A percentile compares a stretch with the other conserved stretches of the same genome.
phyloP scores from a whole-genome alignment of 2,888 invertebrate species.

The Dryomyza anilis region DNA sequence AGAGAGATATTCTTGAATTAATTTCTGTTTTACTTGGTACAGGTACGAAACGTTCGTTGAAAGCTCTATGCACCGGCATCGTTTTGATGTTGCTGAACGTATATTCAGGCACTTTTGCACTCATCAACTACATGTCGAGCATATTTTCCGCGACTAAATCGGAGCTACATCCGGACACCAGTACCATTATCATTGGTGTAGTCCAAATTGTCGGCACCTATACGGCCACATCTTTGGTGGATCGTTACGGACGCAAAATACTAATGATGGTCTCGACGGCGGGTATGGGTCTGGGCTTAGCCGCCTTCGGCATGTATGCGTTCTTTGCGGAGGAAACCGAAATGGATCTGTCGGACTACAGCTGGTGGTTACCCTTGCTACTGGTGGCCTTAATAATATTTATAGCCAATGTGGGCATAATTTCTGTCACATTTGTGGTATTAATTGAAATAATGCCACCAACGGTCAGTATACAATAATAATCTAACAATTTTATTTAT shows the following conservation, averaged over 20 bases:
- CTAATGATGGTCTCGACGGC: slow-evolving; percentile 50
- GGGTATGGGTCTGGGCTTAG: slow-evolving; percentile 47
- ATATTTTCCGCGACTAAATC: slow-evolving; percentile 51
- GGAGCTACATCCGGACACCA: slow-evolving; percentile 49
- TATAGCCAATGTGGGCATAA: slow-evolving; percentile 51
- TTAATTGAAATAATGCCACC: slow-evolving; percentile 54
- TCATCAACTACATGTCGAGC: slow-evolving; percentile 56
- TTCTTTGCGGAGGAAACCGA: slow-evolving; percentile 40
- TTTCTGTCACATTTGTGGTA: slow-evolving; percentile 53
- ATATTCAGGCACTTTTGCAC: slow-evolving; percentile 51
- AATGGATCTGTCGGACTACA: slow-evolving; percentile 42
- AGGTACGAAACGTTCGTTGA: slow-evolving; percentile 47
- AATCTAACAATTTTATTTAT: background rate
- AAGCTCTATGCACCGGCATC: slow-evolving; percentile 42
- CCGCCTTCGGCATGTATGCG: slow-evolving; percentile 50
- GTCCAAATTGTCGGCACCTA: slow-evolving; percentile 55
- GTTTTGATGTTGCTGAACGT: slow-evolving; percentile 47
- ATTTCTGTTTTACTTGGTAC: slow-evolving; percentile 10
- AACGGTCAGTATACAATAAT: slow-evolving; percentile 45
- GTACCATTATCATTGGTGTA: slow-evolving; percentile 53
- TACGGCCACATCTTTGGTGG: slow-evolving; percentile 51
- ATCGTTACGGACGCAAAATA: slow-evolving; percentile 51
- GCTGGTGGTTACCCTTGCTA: slow-evolving; percentile 45
- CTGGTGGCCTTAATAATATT: slow-evolving; percentile 53
- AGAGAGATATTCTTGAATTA: background rate